These are phyloP conservation scores for Muscidifurax raptorellus DNA, from an alignment of 1,140 invertebrate genomes.

Conservation along the genomic window DNA sequence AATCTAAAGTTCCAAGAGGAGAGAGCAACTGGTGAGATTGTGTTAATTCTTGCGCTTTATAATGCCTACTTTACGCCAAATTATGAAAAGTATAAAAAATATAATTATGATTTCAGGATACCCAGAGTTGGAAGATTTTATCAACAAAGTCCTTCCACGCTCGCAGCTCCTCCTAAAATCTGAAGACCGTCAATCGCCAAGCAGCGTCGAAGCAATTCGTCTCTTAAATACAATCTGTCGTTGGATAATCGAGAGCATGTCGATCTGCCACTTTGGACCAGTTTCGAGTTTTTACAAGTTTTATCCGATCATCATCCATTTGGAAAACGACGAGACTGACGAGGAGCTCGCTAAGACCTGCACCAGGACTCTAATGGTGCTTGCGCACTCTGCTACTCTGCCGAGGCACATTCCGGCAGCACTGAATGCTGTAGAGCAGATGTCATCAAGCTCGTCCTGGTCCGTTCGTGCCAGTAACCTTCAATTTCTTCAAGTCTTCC, in stretches of 20 bases:
- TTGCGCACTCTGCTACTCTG: slow-evolving; percentile 78
- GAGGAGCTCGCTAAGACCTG: slow-evolving; percentile 85
- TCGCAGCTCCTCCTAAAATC: background rate
- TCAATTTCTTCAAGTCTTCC: slow-evolving; percentile 86
- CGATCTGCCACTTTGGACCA: slow-evolving; percentile 72
- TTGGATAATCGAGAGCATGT: background rate
- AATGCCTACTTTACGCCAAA: background rate
- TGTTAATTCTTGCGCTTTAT: background rate
- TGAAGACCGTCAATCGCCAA: background rate
- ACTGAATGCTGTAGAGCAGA: slow-evolving; percentile 74
- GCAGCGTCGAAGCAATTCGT: background rate
- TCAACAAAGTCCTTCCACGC: background rate
- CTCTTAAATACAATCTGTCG: background rate
- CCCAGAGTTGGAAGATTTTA: slow-evolving; percentile 3
- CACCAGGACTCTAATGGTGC: slow-evolving; percentile 78
- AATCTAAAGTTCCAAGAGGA: slow-evolving; percentile 73
- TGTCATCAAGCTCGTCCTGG: slow-evolving; percentile 82
- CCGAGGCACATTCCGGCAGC: slow-evolving; percentile 73
- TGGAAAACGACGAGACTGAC: slow-evolving; percentile 86
- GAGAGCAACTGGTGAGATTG: background rate
- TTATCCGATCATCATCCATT: slow-evolving; percentile 81
- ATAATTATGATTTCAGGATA: background rate
- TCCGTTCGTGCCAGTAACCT: slow-evolving; percentile 83
- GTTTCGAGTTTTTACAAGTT: slow-evolving; percentile 78
- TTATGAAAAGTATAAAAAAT: background rate